A percentile compares a stretch with the other conserved stretches of the same genome.
Conservation (phyloP, 2,888 invertebrate species). For the Cataglyphis altisquamis region DNA sequence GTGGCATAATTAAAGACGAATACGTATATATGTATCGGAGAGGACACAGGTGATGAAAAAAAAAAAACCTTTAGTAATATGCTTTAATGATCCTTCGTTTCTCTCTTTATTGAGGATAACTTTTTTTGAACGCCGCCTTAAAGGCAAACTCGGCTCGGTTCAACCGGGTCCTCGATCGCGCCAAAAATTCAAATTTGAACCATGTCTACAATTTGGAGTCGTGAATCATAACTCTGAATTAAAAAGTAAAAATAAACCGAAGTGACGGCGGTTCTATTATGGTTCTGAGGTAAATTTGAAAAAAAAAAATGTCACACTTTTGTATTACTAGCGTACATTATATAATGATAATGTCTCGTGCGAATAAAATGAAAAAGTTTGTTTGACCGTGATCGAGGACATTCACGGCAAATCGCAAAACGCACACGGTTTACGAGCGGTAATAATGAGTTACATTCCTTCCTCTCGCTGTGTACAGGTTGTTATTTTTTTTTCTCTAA, state of each 20-base stretch:
- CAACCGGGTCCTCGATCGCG: conserved; percentile 55
- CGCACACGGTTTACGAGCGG: conserved; percentile 69
- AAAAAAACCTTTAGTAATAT: not conserved
- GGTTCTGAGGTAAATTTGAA: not conserved
- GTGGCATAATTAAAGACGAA: not conserved
- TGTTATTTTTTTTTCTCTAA: conserved; percentile 40
- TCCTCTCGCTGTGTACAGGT: not conserved
- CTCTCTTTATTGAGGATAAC: conserved; percentile 76
- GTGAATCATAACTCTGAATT: not conserved
- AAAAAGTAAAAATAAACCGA: not conserved
- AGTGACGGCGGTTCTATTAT: not conserved
- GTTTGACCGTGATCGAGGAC: conserved; percentile 14
- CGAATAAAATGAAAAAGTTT: not conserved
- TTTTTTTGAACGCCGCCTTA: conserved; percentile 69
- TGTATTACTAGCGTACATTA: not conserved
- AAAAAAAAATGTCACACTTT: not conserved
- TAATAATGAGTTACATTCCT: conserved; percentile 64
- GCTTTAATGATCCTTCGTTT: conserved; percentile 68
- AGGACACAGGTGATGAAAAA: conserved; percentile 5
- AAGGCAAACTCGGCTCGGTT: conserved; percentile 66
- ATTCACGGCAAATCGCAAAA: conserved; percentile 50
- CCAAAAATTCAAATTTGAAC: not conserved
- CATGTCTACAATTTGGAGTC: not conserved
- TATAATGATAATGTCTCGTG: not conserved
- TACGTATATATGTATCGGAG: not conserved